Percentiles rank a stretch among this genome's conserved stretches.
Evolutionary conservation across 2,113 vertebrate species (phyloP).

Genomic region (Nothocercus julius): DNA sequence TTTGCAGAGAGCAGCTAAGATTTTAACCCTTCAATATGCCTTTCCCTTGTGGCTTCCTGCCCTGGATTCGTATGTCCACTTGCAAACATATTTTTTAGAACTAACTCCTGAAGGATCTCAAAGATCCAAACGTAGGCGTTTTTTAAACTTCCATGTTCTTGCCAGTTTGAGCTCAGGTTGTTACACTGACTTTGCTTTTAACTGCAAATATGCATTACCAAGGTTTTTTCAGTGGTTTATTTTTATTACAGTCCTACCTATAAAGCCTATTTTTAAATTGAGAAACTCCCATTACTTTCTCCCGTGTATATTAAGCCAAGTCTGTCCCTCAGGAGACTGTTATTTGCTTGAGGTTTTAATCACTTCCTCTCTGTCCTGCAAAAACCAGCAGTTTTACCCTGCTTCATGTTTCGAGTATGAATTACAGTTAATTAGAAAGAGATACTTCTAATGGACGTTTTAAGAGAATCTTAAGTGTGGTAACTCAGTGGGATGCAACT

Average conservation of each 20-base stretch:
- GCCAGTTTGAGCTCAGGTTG: not conserved
- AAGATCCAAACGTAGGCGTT: not conserved
- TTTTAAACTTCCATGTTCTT: not conserved
- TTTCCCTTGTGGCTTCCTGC: not conserved
- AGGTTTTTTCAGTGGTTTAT: not conserved
- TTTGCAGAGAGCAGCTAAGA: not conserved
- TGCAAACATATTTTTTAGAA: not conserved
- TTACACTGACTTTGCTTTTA: not conserved
- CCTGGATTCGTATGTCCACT: not conserved
- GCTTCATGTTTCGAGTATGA: slow-evolving; percentile 10
- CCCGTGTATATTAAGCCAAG: not conserved
- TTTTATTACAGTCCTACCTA: not conserved
- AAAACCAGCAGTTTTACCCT: slow-evolving; percentile 25
- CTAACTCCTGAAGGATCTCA: not conserved
- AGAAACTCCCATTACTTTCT: not conserved
- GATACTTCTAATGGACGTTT: slow-evolving; percentile 62
- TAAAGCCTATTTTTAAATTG: not conserved
- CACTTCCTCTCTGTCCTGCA: not conserved
- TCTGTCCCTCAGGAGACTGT: not conserved
- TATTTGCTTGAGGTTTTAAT: not conserved
- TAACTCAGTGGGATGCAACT: slow-evolving; percentile 43
- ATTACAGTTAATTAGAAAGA: slow-evolving; percentile 54
- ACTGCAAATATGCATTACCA: not conserved
- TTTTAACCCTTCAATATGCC: not conserved
- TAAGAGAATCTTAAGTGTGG: slow-evolving; percentile 63